phyloP scores from a whole-genome alignment of 2,113 vertebrate genomes.

The Motacilla alba region DNA sequence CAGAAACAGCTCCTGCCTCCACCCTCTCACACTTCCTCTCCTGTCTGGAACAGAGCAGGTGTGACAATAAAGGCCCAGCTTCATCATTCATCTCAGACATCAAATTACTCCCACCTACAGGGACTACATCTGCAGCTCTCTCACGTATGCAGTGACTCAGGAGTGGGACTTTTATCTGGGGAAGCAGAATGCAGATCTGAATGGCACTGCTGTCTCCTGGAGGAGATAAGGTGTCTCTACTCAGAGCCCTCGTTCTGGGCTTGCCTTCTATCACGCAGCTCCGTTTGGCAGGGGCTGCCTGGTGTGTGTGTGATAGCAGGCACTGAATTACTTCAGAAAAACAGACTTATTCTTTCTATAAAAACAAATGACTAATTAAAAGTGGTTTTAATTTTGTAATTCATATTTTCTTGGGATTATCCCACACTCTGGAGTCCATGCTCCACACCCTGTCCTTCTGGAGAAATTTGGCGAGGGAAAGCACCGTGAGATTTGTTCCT shows the following conservation, averaged over 20 bases:
- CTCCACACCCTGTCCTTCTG: constrained; percentile 42
- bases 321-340: constrained; percentile 4
- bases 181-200: background rate
- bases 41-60: background rate
- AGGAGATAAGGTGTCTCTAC: background rate
- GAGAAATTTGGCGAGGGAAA: constrained; percentile 31
- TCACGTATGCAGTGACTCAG: background rate
- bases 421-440: background rate
- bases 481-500: background rate
- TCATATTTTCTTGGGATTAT: background rate
- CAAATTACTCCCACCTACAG: background rate
- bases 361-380: constrained; percentile 42
- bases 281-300: constrained; percentile 21
- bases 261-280: constrained; percentile 29
- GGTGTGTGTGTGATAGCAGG: constrained; percentile 5
- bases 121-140: background rate
- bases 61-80: background rate
- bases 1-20: background rate
- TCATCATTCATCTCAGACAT: background rate
- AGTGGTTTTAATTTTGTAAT: constrained; percentile 28
- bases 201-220: constrained; percentile 18
- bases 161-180: background rate
- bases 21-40: background rate
- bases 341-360: background rate
- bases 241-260: background rate